phyloP scores from a whole-genome alignment of 2,888 invertebrate species.

The Scaptomyza polygonia region DNA sequence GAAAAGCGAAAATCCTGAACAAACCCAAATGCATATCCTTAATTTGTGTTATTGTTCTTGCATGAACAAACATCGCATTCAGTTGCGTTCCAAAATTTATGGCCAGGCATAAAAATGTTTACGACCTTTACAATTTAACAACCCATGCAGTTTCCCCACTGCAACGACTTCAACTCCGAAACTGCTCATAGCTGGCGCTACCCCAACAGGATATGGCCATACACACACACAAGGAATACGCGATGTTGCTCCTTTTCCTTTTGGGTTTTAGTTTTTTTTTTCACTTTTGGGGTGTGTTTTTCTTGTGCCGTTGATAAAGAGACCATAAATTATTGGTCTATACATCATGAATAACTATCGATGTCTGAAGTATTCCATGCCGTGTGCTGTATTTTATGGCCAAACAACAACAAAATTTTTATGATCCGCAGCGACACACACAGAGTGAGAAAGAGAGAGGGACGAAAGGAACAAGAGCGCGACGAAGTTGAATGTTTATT shows the following conservation, averaged over 20 bases:
- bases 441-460: neutral
- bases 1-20: conserved; percentile 16
- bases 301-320: conserved; percentile 61
- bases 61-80: conserved; percentile 37
- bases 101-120: conserved; percentile 73
- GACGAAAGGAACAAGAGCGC: neutral
- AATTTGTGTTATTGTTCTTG: conserved; percentile 12
- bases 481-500: conserved; percentile 56
- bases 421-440: conserved; percentile 54
- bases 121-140: conserved; percentile 77
- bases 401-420: conserved; percentile 46
- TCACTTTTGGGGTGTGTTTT: conserved; percentile 2
- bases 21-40: conserved; percentile 48
- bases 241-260: conserved; percentile 1
- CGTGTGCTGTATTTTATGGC: conserved; percentile 56
- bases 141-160: conserved; percentile 33
- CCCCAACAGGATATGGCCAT: conserved; percentile 50
- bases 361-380: conserved; percentile 32
- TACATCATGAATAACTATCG: conserved; percentile 72
- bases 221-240: conserved; percentile 48
- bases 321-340: conserved; percentile 69
- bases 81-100: conserved; percentile 70
- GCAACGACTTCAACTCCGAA: neutral
- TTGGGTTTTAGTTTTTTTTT: conserved; percentile 11
- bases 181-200: conserved; percentile 52